Evolutionary conservation across 1,140 invertebrate genomes (phyloP).

Genomic region (Drosophila varians): DNA sequence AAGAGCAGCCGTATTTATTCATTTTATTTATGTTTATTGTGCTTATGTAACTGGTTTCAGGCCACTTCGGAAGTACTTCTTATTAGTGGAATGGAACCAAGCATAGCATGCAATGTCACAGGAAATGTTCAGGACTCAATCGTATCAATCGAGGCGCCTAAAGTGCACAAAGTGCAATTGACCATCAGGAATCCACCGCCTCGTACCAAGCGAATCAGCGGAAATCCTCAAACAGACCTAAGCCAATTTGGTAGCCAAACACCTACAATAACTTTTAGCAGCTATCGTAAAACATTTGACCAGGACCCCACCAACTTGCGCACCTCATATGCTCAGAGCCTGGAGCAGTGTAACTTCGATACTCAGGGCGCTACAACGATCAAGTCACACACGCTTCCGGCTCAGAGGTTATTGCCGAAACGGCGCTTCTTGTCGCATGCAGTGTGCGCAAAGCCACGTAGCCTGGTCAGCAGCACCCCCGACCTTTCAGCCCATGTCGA

Average conservation of each 20-base stretch:
- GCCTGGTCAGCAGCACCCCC: conserved; percentile 86
- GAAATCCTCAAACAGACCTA: neutral
- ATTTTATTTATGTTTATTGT: neutral
- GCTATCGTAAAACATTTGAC: conserved; percentile 75
- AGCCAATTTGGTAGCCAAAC: neutral
- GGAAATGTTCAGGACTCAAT: neutral
- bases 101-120: neutral
- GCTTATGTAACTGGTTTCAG: neutral
- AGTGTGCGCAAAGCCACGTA: conserved; percentile 82
- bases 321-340: conserved; percentile 74
- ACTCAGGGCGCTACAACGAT: conserved; percentile 18
- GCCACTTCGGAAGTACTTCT: neutral
- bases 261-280: conserved; percentile 49
- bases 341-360: conserved; percentile 78
- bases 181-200: conserved; percentile 69
- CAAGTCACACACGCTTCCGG: neutral
- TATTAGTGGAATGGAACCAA: neutral
- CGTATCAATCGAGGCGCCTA: neutral
- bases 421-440: conserved; percentile 80
- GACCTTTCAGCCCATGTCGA: conserved; percentile 85
- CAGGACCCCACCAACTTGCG: conserved; percentile 78
- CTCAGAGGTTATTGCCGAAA: conserved; percentile 54
- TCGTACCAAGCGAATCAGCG: conserved; percentile 32
- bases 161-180: conserved; percentile 70
- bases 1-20: too few relatives aligned